A percentile compares a stretch with the other conserved stretches of the same genome.
Evolutionary conservation across 2,113 vertebrate species (phyloP).

Genomic region (Cebidichthys violaceus): DNA sequence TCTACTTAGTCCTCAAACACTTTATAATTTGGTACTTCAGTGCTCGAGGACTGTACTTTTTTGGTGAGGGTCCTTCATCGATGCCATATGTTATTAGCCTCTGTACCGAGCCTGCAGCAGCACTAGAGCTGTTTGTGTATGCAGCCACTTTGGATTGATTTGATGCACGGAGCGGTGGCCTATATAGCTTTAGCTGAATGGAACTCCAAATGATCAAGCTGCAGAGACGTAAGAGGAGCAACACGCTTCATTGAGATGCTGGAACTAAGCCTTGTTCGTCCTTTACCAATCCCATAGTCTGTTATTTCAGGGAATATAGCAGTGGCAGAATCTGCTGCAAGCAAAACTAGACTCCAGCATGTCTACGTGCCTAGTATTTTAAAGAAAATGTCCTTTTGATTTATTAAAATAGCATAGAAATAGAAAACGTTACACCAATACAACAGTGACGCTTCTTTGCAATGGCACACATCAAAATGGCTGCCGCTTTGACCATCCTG

Average conservation of each 20-base stretch:
- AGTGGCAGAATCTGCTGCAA: not conserved
- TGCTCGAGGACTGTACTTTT: not conserved
- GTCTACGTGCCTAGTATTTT: not conserved
- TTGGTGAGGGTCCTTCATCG: not conserved
- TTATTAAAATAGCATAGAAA: not conserved
- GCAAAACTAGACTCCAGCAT: not conserved
- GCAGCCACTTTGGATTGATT: not conserved
- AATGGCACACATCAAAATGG: not conserved
- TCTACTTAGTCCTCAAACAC: not conserved
- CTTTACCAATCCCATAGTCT: not conserved
- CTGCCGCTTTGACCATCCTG: not conserved
- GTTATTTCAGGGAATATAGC: not conserved
- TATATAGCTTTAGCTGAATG: not conserved
- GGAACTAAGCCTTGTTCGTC: not conserved
- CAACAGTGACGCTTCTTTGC: not conserved
- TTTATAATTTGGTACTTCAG: not conserved
- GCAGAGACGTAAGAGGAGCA: not conserved
- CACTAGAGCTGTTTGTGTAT: not conserved
- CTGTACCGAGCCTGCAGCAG: not conserved
- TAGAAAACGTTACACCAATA: not conserved
- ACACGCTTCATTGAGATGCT: constrained; percentile 2
- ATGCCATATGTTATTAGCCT: not conserved
- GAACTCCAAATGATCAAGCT: too few species aligned
- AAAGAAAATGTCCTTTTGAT: not conserved
- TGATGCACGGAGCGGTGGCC: not conserved